Base-by-base conservation (phyloP, 2,888 invertebrate genomes). In the Oscheius onirici region DNA sequence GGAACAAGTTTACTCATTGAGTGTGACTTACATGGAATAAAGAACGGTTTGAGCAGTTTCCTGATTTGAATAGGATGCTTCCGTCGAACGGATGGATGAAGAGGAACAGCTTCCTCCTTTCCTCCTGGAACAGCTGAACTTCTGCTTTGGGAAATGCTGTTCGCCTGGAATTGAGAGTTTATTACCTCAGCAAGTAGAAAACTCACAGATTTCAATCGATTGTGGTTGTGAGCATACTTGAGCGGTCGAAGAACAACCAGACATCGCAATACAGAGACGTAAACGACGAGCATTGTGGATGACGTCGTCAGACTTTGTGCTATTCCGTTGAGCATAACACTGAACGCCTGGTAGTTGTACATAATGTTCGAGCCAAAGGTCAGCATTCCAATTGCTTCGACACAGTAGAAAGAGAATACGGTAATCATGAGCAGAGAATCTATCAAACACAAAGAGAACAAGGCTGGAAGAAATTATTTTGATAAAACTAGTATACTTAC, bases 241-340 rank as follows among this genome's bases (percentile, higher is more conserved):
- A 86, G 72, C 5, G 86, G 86, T 67, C 81, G 76, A 54, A 80
- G 63, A 13, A 86, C 84, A 15, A 86, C 86, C 65, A 86, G 77
- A 49, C 84, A 85, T 0, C 86, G 78, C 54, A 84, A 80, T 40
- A 84, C 79, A 17, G 86, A 81, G 57, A 86, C 85, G 75, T 82
- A 84, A 41, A 86, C 83, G 61, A 86, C 86, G 6, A 86, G 78
- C 68, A 85, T 76, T 3, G 86, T 86, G 60, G 84, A 85, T 41
- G 83, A 74, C 5, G 85, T 85, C 5, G 84, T 85, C 52, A 84
- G 69, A 26, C 79, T 75, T 41, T 76, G 79, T 3, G 81, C 83
- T 34, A 85, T 72, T 34, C 84, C 83, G 71, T 85, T 84, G 10
- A 82, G 67, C 41, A 72, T 74, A 34, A 74, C 74, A 17, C 80